Conservation (phyloP, 1,140 invertebrate species). For the Cylas formicarius region DNA sequence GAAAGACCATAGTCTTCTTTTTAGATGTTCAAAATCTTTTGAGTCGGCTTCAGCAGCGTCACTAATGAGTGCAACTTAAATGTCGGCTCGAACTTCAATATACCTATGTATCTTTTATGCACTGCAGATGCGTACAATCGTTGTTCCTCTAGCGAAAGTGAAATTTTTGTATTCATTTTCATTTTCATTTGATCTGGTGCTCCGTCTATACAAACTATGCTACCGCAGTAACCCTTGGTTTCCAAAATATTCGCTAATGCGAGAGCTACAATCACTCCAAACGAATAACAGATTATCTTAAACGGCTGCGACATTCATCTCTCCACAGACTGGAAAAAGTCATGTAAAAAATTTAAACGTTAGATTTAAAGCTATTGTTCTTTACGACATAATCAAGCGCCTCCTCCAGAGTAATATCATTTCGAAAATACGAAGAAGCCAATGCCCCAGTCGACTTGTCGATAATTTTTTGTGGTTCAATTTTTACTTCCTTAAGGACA, state of each 20-base stretch:
- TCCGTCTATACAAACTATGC: slow-evolving; percentile 52
- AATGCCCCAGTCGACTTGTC: too few relatives aligned
- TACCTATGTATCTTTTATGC: slow-evolving; percentile 51
- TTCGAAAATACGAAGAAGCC: too few relatives aligned
- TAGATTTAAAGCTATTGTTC: too few relatives aligned
- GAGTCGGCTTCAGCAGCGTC: slow-evolving; percentile 55
- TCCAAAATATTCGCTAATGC: slow-evolving; percentile 51
- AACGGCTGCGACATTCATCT: slow-evolving; percentile 35
- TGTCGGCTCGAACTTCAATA: slow-evolving; percentile 47
- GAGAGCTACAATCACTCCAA: slow-evolving; percentile 50
- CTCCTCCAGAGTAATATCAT: too few relatives aligned
- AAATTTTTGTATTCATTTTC: slow-evolving; percentile 42
- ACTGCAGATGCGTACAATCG: too few relatives aligned
- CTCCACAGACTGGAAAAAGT: slow-evolving; percentile 17
- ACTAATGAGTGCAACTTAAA: slow-evolving; percentile 52
- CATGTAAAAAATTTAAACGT: too few relatives aligned
- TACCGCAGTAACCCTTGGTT: slow-evolving; percentile 47
- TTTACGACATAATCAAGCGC: too few relatives aligned
- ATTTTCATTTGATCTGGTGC: slow-evolving; percentile 51
- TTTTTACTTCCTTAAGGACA: too few relatives aligned
- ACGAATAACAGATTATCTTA: slow-evolving; percentile 60
- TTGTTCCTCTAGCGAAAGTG: too few relatives aligned
- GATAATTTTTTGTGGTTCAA: too few relatives aligned
- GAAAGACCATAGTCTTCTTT: slow-evolving; percentile 60
- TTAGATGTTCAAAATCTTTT: slow-evolving; percentile 43